Evolutionary conservation across 1,140 invertebrate genomes (phyloP).

Genomic region (Oedothorax gibbosus): DNA sequence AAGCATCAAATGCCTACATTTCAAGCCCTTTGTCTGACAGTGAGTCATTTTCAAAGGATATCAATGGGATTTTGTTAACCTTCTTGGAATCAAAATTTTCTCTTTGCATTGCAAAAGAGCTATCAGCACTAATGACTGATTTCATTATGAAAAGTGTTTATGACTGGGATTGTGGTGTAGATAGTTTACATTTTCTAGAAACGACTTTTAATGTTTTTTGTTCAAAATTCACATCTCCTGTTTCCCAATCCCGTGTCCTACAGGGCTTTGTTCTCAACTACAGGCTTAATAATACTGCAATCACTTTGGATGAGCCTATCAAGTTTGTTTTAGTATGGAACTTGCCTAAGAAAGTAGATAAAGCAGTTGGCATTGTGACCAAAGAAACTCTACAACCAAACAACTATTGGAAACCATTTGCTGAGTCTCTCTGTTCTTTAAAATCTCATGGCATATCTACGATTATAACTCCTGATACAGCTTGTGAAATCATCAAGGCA

Average conservation of each 20-base stretch:
- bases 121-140: neutral
- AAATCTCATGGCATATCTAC: neutral
- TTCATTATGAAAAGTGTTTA: neutral
- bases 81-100: constrained; percentile 31
- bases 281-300: neutral
- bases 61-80: neutral
- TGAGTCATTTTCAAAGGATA: neutral
- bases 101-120: neutral
- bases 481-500: neutral
- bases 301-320: neutral
- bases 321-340: neutral
- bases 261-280: constrained; percentile 8
- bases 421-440: neutral
- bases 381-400: neutral
- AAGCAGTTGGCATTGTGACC: neutral
- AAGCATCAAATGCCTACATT: neutral
- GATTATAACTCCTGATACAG: neutral
- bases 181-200: neutral
- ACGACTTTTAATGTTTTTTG: constrained; percentile 9
- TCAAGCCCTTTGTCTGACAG: neutral
- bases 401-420: neutral
- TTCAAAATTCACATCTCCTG: neutral
- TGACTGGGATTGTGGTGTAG: neutral
- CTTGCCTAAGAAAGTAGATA: neutral
- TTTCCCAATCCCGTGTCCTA: neutral